phyloP scores from a whole-genome alignment of 2,888 invertebrate species.

The Drosophila birchii region DNA sequence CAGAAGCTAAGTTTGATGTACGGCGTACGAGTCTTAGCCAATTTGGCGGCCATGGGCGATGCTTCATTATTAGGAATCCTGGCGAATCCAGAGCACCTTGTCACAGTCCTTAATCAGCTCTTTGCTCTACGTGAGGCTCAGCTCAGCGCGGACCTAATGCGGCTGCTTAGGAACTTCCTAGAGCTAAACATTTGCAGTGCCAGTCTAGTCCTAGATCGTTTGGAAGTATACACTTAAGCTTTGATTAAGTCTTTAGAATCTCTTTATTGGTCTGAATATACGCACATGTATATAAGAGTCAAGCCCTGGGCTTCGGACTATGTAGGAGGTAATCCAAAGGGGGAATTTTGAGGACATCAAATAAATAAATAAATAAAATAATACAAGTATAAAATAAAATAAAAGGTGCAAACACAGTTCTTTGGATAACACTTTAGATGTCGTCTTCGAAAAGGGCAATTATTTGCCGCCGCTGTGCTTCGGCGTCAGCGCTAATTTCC shows the following conservation, averaged over 20 bases:
- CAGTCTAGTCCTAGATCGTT: conserved; percentile 37
- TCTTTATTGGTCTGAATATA: conserved; percentile 29
- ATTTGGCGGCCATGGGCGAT: conserved; percentile 59
- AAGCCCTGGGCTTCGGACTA: conserved; percentile 9
- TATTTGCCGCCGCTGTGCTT: conserved; percentile 78
- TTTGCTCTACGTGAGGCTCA: conserved; percentile 58
- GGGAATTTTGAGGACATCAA: neutral
- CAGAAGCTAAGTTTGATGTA: conserved; percentile 64
- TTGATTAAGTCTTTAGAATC: conserved; percentile 24
- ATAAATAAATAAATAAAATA: conserved; percentile 18
- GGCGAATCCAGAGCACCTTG: conserved; percentile 32
- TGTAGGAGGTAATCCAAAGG: neutral
- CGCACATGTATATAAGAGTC: neutral
- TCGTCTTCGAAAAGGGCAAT: conserved; percentile 83
- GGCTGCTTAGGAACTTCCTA: conserved; percentile 71
- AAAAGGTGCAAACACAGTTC: conserved; percentile 8
- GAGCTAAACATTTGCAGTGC: conserved; percentile 26
- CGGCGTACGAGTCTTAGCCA: conserved; percentile 70
- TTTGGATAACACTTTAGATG: conserved; percentile 51
- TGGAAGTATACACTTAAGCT: conserved; percentile 39
- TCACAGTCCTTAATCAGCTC: conserved; percentile 65
- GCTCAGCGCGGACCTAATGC: conserved; percentile 66
- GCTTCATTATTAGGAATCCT: neutral
- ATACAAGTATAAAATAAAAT: conserved; percentile 7
- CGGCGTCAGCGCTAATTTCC: conserved; percentile 51